Evolutionary conservation across 2,113 vertebrate genomes (phyloP).

Genomic region (Puffinus mauretanicus): DNA sequence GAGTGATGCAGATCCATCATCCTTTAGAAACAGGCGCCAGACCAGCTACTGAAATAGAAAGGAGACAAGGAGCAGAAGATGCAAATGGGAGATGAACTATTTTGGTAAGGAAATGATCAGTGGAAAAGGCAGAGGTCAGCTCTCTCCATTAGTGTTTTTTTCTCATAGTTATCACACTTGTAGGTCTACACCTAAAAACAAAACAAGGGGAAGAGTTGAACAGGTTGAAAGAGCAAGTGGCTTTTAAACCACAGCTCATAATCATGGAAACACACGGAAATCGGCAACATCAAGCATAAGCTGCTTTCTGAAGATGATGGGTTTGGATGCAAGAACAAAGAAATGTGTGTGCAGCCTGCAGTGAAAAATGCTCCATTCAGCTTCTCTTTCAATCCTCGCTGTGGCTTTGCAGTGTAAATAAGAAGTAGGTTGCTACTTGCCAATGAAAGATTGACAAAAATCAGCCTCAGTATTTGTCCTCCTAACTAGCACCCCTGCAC

Average conservation of each 20-base stretch:
- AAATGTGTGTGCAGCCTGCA: background rate
- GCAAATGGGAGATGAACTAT: background rate
- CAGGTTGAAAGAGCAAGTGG: background rate
- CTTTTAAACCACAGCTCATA: background rate
- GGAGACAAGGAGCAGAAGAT: background rate
- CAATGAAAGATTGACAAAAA: background rate
- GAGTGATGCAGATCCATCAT: background rate
- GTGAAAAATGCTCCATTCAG: background rate
- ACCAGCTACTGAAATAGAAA: background rate
- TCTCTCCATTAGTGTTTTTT: background rate
- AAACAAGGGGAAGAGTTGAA: background rate
- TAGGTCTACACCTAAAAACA: background rate
- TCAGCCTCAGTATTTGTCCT: background rate
- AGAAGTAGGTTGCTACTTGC: background rate
- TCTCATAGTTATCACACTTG: background rate
- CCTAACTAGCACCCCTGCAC: background rate
- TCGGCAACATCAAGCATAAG: accelerated
- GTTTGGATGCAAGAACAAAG: background rate
- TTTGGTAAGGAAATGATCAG: background rate
- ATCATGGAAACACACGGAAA: background rate
- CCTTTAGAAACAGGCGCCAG: background rate
- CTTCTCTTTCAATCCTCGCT: background rate
- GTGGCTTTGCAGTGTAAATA: background rate
- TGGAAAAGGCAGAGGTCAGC: background rate
- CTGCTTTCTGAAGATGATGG: background rate